phyloP scores from a whole-genome alignment of 2,797 vertebrate genomes.

The Potorous gilbertii region DNA sequence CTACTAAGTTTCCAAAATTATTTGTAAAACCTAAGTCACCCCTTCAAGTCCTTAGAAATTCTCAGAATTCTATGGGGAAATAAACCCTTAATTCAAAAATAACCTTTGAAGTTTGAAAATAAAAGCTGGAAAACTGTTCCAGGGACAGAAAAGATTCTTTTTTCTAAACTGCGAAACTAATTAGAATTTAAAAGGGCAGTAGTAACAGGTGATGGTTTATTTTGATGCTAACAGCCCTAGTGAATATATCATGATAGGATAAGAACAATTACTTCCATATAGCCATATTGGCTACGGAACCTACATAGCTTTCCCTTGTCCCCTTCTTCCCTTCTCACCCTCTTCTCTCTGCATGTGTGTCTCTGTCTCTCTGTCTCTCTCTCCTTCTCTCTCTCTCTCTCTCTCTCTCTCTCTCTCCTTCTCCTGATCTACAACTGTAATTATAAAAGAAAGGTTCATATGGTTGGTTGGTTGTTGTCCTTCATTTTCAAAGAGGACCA shows the following conservation, averaged over 20 bases:
- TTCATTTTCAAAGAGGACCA: no score
- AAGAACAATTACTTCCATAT: not conserved
- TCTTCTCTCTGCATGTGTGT: no score
- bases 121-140: not conserved
- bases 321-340: not conserved
- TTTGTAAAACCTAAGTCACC: slow-evolving; percentile 5
- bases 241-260: not conserved
- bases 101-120: slow-evolving; percentile 46
- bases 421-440: not conserved
- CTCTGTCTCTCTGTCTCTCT: no score
- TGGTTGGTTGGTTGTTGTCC: no score
- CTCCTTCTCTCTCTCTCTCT: no score
- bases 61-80: not conserved
- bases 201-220: not conserved
- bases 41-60: not conserved
- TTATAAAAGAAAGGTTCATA: no score
- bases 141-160: not conserved
- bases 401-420: no score
- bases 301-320: not conserved
- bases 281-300: not conserved
- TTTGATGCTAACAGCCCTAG: accelerated
- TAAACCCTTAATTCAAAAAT: slow-evolving; percentile 35
- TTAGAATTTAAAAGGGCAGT: slow-evolving; percentile 30
- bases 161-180: not conserved
- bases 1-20: not conserved